Evolutionary conservation across 2,888 invertebrate genomes (phyloP).

Genomic region (Drosophila kanekoi): DNA sequence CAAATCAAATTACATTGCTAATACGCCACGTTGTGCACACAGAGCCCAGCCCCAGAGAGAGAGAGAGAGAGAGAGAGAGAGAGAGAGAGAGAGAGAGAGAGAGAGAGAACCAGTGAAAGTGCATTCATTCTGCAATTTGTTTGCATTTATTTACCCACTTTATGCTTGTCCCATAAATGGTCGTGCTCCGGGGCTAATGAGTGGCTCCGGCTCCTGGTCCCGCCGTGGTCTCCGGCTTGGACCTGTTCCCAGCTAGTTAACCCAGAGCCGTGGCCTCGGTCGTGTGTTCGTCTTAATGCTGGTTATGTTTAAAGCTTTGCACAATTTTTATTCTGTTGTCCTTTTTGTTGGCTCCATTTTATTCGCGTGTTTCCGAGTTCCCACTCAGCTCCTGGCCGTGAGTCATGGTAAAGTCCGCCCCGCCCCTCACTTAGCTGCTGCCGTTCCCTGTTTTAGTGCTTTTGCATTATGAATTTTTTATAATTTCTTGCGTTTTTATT

Average conservation of each 20-base stretch:
- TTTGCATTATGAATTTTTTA: conserved; percentile 76
- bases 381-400: conserved; percentile 49
- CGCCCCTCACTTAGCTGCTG: conserved; percentile 4
- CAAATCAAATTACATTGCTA: conserved; percentile 78
- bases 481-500: conserved; percentile 70
- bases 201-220: conserved; percentile 25
- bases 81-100: conserved; percentile 3
- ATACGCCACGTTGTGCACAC: conserved; percentile 68
- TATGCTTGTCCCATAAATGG: conserved; percentile 51
- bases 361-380: conserved; percentile 52
- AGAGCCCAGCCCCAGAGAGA: conserved; percentile 3
- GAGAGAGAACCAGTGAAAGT: conserved; percentile 9
- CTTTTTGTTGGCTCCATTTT: conserved; percentile 42
- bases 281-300: conserved; percentile 32
- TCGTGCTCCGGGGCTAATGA: conserved; percentile 51
- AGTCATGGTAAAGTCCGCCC: conserved; percentile 57
- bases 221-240: conserved; percentile 1
- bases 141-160: conserved; percentile 52
- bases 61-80: conserved; percentile 1
- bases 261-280: conserved; percentile 9
- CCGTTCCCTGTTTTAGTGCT: conserved; percentile 51
- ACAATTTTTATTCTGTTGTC: conserved; percentile 42
- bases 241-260: conserved; percentile 3
- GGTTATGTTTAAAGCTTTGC: conserved; percentile 27
- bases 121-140: conserved; percentile 71